Base-by-base conservation (phyloP, 2,113 vertebrate genomes). In the Pseudorasbora parva region DNA sequence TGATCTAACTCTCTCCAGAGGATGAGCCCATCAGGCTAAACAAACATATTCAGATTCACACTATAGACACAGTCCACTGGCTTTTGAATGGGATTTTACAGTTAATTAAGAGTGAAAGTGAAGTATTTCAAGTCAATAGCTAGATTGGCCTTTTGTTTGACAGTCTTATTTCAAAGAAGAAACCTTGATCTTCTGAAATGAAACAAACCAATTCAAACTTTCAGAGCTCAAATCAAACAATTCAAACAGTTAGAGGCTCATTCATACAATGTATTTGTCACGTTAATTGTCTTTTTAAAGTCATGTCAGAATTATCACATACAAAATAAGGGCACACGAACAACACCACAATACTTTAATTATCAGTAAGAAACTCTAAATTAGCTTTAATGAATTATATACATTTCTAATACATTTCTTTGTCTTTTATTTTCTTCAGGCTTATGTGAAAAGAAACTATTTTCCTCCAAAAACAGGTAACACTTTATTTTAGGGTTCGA, bases 1-100 rank as follows among this genome's bases (percentile, higher is more conserved):
- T 91, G 94, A 94, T 94, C 93, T 92, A 87, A 88, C 91, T 94
- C 93, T 92, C 82, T 23, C 89, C 88, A 93, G 93, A 94, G 94
- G 93, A 95, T 89, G 93, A 95, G 94, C 91, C 94, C 91, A 95
- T 93, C 94, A 94, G 91, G 93, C 93, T 96, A 95, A 96, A 96
- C 95, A 96, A 98, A 96, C 96, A 95, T 95, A 96, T 96, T 97
- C 95, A 94, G 96, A 96, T 93, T 92, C 92, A 2, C 57, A 62
- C 41, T 62, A 47, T 45, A 57, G n/a, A 62, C 37, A 64, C 41
- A 80, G n/a, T 12, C 43, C 0, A 2, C 78, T 80, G 47, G 43
- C 25, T 64, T 64, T 25, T 33, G 2, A n/a, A 45, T 78, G 37
- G 14, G 56, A 78, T 45, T 60, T 41, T 60, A 23, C 33, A 30